Base-by-base conservation (phyloP, 1,140 invertebrate species). In the Aporrectodea caliginosa region DNA sequence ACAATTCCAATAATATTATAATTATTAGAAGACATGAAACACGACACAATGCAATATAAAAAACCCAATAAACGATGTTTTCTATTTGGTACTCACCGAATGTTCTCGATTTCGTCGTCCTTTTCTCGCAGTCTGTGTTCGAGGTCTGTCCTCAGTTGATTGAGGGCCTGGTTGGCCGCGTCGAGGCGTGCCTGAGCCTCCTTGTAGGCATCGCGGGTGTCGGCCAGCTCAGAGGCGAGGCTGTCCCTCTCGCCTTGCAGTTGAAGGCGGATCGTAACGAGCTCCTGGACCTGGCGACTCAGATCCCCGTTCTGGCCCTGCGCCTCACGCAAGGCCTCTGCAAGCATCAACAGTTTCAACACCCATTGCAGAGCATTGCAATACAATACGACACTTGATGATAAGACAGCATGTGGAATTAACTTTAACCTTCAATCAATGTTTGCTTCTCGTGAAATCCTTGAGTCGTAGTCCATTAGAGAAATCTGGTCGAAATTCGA, bases 101-200 rank as follows among this genome's bases (percentile, higher is more conserved):
- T 78, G 69, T 72, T 79, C 75, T 88, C 88, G 32, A 88, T 83
- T 82, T 88, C 88, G 70, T 88, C 87, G 70, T 88, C 88, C 84
- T 88, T 88, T 79, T 88, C 88, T 72, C 87, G 81, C 32, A 88
- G 87, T 81, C 87, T 84, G 79, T 84, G 84, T 83, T 88, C 87
- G 84, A 88, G 86, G 79, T 88, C 88, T 72, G 81, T 80, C 30
- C 84, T 80, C 78, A 88, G 85, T 76, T 85, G 83, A 81, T 83
- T 82, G 31, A 88, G 86, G 76, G 88, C 87, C 69, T 83, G 83
- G 80, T 87, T 84, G 81, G 87, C 86, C 76, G 84, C 85, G 68
- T 85, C 84, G 70, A 88, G 83, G 82, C 86, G 86, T 82, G 83
- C 83, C 82, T 88, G 87, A 70, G 84, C 83, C 71, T 88, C 88